Percentiles rank a stretch among this genome's conserved stretches.
Conservation (phyloP, 2,888 invertebrate species). For the Yponomeuta cagnagella region DNA sequence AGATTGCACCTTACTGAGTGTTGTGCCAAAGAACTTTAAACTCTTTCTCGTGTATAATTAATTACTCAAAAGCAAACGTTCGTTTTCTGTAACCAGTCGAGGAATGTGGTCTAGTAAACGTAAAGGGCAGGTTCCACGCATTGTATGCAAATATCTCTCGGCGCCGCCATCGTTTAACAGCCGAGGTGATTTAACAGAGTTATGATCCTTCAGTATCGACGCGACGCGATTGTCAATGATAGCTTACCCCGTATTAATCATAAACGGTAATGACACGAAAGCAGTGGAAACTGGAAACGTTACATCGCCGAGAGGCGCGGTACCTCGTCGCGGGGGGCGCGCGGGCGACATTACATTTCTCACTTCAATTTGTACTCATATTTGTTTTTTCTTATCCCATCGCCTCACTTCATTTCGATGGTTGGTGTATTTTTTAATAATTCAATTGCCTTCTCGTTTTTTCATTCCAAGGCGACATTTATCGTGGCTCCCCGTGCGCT, state of each 20-base stretch:
- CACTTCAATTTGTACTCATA: slow-evolving; percentile 65
- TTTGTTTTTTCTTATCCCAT: slow-evolving; percentile 58
- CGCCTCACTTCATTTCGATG: slow-evolving; percentile 65
- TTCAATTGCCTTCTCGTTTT: slow-evolving; percentile 52
- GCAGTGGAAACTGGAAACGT: neutral
- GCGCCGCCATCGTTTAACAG: slow-evolving; percentile 39
- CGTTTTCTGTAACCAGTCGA: slow-evolving; percentile 5
- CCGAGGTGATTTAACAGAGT: slow-evolving; percentile 58
- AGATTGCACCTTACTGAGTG: neutral
- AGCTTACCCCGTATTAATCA: slow-evolving; percentile 54
- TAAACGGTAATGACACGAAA: slow-evolving; percentile 43
- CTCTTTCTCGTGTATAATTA: slow-evolving; percentile 12
- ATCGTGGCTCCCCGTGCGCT: slow-evolving; percentile 64
- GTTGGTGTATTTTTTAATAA: slow-evolving; percentile 47
- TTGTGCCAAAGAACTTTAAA: slow-evolving; percentile 10
- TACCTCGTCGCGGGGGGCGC: slow-evolving; percentile 53
- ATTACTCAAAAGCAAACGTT: slow-evolving; percentile 6
- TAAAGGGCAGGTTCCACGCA: slow-evolving; percentile 37
- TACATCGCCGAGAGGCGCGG: neutral
- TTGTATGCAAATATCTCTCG: slow-evolving; percentile 64
- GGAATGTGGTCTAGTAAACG: slow-evolving; percentile 40
- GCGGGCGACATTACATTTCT: slow-evolving; percentile 70
- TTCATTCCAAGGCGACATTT: slow-evolving; percentile 72
- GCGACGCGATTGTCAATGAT: slow-evolving; percentile 53
- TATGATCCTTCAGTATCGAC: slow-evolving; percentile 41